Conservation (phyloP, 1,140 invertebrate species). For the Aphelenchoides besseyi region DNA sequence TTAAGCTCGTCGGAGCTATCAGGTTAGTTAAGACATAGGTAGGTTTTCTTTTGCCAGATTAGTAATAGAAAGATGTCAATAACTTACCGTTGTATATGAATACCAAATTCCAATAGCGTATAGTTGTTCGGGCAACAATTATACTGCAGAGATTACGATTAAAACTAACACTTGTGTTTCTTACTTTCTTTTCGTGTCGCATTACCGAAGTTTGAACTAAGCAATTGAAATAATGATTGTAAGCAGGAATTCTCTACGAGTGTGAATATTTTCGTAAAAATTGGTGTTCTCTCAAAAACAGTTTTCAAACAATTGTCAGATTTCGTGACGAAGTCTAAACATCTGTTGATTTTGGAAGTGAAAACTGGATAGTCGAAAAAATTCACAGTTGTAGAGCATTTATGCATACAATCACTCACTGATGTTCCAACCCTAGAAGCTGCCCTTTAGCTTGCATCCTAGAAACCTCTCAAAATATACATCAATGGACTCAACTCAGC, state of each 20-base stretch:
- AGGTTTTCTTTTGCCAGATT: no score
- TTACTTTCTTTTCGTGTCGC: neutral
- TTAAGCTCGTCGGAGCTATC: conserved; percentile 52
- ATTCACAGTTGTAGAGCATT: no score
- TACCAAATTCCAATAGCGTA: conserved; percentile 53
- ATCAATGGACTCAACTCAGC: conserved; percentile 26
- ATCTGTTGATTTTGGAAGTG: no score
- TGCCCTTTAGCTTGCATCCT: neutral
- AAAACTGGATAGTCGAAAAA: no score
- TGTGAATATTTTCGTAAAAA: no score
- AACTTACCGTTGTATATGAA: conserved; percentile 52
- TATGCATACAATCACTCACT: no score
- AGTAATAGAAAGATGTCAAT: no score
- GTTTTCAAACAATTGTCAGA: no score
- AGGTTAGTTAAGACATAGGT: conserved; percentile 59
- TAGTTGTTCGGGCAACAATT: conserved; percentile 52
- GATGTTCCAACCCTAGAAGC: conserved; percentile 51
- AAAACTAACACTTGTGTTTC: conserved; percentile 5
- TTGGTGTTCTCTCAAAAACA: no score
- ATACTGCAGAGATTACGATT: conserved; percentile 36
- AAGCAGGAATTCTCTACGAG: no score
- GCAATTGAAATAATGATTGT: no score
- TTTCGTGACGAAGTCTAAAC: no score
- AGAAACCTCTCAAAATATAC: neutral
- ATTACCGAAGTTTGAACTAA: neutral